phyloP scores from a whole-genome alignment of 2,113 vertebrate genomes.

The Pangasianodon gigas region DNA sequence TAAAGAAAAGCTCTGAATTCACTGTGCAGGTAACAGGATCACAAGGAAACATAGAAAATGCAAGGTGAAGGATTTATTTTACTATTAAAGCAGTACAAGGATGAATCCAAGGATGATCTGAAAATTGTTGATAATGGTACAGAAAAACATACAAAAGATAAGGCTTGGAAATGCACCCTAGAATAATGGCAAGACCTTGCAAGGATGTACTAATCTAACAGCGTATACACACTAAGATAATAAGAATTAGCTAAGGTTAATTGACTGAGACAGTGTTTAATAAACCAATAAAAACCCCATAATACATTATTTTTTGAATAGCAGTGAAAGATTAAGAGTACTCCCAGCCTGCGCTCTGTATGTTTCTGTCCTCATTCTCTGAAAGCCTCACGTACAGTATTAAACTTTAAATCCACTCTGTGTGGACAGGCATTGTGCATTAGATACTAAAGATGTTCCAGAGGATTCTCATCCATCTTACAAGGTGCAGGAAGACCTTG shows the following conservation, averaged over 20 bases:
- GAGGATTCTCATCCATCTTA: slow-evolving; percentile 50
- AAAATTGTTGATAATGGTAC: not conserved
- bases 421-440: slow-evolving; percentile 44
- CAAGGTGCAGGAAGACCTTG: slow-evolving; percentile 46
- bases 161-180: not conserved
- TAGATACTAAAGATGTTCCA: slow-evolving; percentile 47
- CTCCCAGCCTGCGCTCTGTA: slow-evolving; percentile 1
- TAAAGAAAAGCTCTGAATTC: slow-evolving; percentile 24
- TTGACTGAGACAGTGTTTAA: not conserved
- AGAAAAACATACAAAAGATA: not conserved
- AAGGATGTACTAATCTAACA: not conserved
- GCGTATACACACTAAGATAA: not conserved
- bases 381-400: slow-evolving; percentile 38
- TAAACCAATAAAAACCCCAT: not conserved
- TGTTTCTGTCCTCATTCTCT: slow-evolving; percentile 13
- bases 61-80: not conserved
- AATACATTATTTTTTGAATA: not conserved
- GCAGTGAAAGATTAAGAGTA: not conserved
- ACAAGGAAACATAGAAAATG: not conserved
- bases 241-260: not conserved
- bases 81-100: not conserved
- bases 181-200: slow-evolving; percentile 6
- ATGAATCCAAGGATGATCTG: not conserved
- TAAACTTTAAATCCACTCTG: slow-evolving; percentile 54
- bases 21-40: not conserved